phyloP scores from a whole-genome alignment of 1,140 invertebrate genomes.

The Drosophila navojoa region DNA sequence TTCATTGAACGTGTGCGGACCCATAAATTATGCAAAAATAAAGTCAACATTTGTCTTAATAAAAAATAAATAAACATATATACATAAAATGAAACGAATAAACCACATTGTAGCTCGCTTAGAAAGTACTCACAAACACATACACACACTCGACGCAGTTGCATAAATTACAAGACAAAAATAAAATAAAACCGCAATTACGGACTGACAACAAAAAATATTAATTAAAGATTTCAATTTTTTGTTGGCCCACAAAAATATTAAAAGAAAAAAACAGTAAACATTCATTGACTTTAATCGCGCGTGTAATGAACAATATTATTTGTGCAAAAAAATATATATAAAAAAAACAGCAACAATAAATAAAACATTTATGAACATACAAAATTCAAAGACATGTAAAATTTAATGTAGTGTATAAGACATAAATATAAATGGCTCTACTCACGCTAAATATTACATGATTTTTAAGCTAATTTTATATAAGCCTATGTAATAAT shows the following conservation, averaged over 20 bases:
- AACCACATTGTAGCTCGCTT: slow-evolving; percentile 46
- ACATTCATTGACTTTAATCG: slow-evolving; percentile 63
- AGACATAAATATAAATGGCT: too few relatives aligned
- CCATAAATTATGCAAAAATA: slow-evolving; percentile 24
- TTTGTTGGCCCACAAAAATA: slow-evolving; percentile 34
- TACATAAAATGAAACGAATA: slow-evolving; percentile 2
- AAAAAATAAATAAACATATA: not conserved
- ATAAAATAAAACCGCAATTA: slow-evolving; percentile 28
- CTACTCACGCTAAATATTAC: too few relatives aligned
- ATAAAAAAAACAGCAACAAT: not conserved
- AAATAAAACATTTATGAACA: not conserved
- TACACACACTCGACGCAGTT: not conserved
- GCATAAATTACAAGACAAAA: not conserved
- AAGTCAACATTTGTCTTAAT: slow-evolving; percentile 16
- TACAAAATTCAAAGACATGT: too few relatives aligned
- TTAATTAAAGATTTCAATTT: slow-evolving; percentile 44
- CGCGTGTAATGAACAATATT: slow-evolving; percentile 58
- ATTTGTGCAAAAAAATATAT: not conserved
- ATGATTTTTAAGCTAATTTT: too few relatives aligned
- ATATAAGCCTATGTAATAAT: too few relatives aligned
- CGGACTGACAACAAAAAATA: slow-evolving; percentile 33
- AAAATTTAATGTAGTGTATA: too few relatives aligned
- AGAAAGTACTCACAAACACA: slow-evolving; percentile 53
- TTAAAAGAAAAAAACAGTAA: not conserved
- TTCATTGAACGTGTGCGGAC: slow-evolving; percentile 31